These are phyloP conservation scores for Chironomus riparius DNA, from an alignment of 2,888 invertebrate genomes.

Conservation along the genomic window DNA sequence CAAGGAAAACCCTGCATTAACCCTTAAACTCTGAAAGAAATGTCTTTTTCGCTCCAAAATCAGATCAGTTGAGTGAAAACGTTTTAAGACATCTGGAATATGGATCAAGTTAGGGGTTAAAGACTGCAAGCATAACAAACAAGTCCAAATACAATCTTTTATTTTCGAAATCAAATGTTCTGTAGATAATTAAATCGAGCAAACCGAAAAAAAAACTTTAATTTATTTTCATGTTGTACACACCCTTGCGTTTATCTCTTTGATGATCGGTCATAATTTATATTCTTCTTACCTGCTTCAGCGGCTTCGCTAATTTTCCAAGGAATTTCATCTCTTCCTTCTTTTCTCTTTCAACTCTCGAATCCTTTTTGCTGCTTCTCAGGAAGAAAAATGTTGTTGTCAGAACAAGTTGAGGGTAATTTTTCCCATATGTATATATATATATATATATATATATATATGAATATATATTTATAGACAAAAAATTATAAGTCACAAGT, in stretches of 20 bases:
- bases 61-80: neutral
- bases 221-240: conserved; percentile 18
- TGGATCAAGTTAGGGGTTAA: neutral
- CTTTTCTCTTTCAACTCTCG: neutral
- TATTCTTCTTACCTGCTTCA: conserved; percentile 14
- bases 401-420: conserved; percentile 22
- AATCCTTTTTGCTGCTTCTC: conserved; percentile 3
- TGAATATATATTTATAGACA: neutral
- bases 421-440: neutral
- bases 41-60: neutral
- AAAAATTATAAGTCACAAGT: neutral
- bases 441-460: too few species aligned
- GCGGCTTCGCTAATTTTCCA: conserved; percentile 26
- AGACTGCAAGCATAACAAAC: conserved; percentile 11
- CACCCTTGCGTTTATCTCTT: conserved; percentile 27
- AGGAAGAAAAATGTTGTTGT: conserved; percentile 10
- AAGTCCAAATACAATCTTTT: conserved; percentile 1
- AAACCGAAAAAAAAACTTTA: neutral
- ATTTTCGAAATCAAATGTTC: neutral
- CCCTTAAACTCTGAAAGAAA: neutral
- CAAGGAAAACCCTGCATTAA: neutral
- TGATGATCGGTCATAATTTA: conserved; percentile 27
- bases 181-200: conserved; percentile 22
- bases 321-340: conserved; percentile 6
- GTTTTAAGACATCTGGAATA: conserved; percentile 8